A percentile compares a stretch with the other conserved stretches of the same genome.
Evolutionary conservation across 2,888 invertebrate species (phyloP).

Genomic region (Papilio protenor): DNA sequence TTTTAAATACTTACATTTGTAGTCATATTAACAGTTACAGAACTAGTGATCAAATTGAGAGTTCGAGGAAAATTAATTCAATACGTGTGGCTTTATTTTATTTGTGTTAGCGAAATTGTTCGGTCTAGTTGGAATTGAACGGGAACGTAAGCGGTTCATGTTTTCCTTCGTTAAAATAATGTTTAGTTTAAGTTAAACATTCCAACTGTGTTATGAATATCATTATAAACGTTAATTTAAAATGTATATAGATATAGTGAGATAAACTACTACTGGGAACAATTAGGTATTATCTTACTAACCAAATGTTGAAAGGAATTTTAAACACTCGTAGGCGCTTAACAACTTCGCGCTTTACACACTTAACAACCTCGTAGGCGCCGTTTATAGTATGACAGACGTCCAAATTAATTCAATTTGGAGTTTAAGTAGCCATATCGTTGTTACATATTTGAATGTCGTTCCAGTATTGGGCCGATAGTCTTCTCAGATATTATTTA

Average conservation of each 20-base stretch:
- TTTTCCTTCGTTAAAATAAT: slow-evolving; percentile 38
- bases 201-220: slow-evolving; percentile 22
- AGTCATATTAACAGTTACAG: background rate
- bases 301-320: too few species aligned
- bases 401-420: too few species aligned
- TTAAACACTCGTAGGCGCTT: too few species aligned
- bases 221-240: slow-evolving; percentile 30
- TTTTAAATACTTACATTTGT: background rate
- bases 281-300: too few species aligned
- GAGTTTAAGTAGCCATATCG: too few species aligned
- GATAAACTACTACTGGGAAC: too few species aligned
- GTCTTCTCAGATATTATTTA: too few species aligned
- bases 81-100: slow-evolving; percentile 30
- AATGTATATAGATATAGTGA: background rate
- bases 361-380: too few species aligned
- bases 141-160: slow-evolving; percentile 25
- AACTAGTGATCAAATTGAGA: slow-evolving; percentile 21
- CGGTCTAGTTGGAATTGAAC: slow-evolving; percentile 25
- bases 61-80: slow-evolving; percentile 30
- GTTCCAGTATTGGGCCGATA: too few species aligned
- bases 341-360: too few species aligned
- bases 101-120: slow-evolving; percentile 33
- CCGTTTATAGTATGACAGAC: too few species aligned
- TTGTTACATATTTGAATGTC: too few species aligned
- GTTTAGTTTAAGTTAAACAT: slow-evolving; percentile 29